A percentile compares a stretch with the other conserved stretches of the same genome.
phyloP scores from a whole-genome alignment of 2,888 invertebrate genomes.

The Galerucella nymphaeae region DNA sequence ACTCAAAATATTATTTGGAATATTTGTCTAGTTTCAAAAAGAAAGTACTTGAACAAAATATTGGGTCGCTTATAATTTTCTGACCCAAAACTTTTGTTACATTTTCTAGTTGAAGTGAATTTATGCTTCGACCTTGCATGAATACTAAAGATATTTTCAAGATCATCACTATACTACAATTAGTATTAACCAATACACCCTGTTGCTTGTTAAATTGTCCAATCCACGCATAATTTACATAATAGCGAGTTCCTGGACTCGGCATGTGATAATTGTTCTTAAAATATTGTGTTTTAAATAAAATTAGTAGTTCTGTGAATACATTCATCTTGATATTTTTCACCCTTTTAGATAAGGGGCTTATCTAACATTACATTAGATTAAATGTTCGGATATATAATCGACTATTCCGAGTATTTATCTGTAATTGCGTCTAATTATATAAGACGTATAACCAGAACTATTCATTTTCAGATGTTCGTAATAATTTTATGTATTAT shows the following conservation, averaged over 20 bases:
- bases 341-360: no score
- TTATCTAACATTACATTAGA: not conserved
- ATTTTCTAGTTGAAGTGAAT: not conserved
- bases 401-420: not conserved
- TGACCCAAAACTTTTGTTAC: not conserved
- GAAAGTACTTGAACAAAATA: not conserved
- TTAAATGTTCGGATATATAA: not conserved
- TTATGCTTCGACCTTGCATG: conserved; percentile 4
- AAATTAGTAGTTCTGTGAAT: no score
- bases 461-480: not conserved
- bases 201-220: no score
- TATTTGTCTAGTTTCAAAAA: not conserved
- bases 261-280: no score
- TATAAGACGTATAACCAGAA: not conserved
- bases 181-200: not conserved
- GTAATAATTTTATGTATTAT: not conserved
- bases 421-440: not conserved
- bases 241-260: no score
- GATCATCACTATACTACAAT: not conserved
- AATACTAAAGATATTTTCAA: not conserved
- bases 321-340: no score
- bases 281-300: no score
- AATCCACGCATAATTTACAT: no score
- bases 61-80: not conserved
- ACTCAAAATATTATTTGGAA: not conserved